Percentiles rank a stretch among this genome's conserved stretches.
Evolutionary conservation across 2,113 vertebrate genomes (phyloP).

Genomic region (Periophthalmodon schlosseri): DNA sequence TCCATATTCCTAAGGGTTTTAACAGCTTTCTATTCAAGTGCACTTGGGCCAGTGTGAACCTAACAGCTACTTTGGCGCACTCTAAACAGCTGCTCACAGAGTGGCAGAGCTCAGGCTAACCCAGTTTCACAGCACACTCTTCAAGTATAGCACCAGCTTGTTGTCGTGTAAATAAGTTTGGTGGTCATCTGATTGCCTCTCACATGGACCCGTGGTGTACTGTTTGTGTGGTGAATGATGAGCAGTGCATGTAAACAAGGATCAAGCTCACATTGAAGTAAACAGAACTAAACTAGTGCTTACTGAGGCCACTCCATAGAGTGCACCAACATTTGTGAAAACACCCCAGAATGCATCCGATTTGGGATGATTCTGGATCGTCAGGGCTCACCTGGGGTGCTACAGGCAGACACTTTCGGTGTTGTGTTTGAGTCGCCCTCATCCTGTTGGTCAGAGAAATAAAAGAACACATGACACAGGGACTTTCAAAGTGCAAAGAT

Average conservation of each 20-base stretch:
- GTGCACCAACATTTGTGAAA: too few relatives aligned
- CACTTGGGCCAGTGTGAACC: too few relatives aligned
- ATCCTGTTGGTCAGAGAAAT: slow-evolving; percentile 81
- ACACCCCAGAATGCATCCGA: not conserved
- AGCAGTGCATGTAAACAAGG: too few relatives aligned
- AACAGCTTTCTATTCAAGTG: too few relatives aligned
- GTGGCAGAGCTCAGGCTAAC: not conserved
- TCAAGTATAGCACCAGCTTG: not conserved
- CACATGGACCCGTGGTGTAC: too few relatives aligned
- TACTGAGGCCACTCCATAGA: too few relatives aligned
- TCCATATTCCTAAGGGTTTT: too few relatives aligned
- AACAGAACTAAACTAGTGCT: too few relatives aligned
- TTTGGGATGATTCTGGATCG: not conserved
- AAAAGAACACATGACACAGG: slow-evolving; percentile 9
- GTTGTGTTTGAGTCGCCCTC: slow-evolving; percentile 84
- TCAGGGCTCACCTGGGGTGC: slow-evolving; percentile 88
- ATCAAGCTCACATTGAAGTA: too few relatives aligned
- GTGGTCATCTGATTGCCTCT: not conserved
- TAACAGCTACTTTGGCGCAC: too few relatives aligned
- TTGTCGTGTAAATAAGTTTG: not conserved
- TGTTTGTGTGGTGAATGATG: too few relatives aligned
- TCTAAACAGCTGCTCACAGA: not conserved
- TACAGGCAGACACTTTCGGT: slow-evolving; percentile 89
- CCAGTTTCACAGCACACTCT: not conserved
- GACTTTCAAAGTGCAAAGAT: not conserved